A percentile compares a stretch with the other conserved stretches of the same genome.
Conservation (phyloP, 2,888 invertebrate genomes). For the Capitulum mitella region DNA sequence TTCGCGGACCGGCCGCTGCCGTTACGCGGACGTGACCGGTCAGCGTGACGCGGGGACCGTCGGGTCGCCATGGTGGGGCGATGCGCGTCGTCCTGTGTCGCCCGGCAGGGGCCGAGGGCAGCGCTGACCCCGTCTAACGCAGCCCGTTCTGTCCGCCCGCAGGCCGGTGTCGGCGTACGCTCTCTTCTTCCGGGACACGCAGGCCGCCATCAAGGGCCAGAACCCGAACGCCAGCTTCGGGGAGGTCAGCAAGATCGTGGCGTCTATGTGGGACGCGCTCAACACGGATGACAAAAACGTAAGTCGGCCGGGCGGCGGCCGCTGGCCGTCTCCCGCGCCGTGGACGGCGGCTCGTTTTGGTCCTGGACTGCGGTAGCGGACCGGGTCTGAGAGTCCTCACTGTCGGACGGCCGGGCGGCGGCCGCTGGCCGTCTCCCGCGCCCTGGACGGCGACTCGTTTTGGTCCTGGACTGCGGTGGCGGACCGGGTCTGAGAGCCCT, state of each 20-base stretch:
- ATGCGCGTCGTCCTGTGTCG: too few relatives aligned
- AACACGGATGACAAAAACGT: constrained; percentile 92
- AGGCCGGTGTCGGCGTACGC: constrained; percentile 96
- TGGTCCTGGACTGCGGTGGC: background rate
- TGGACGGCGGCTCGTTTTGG: background rate
- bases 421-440: too few relatives aligned
- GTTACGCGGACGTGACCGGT: too few relatives aligned
- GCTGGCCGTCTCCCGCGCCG: too few relatives aligned
- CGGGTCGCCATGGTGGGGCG: too few relatives aligned
- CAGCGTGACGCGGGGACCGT: too few relatives aligned
- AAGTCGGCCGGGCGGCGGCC: constrained; percentile 45
- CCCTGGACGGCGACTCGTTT: too few relatives aligned
- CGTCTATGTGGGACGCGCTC: constrained; percentile 96
- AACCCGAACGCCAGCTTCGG: constrained; percentile 95
- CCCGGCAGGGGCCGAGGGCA: background rate
- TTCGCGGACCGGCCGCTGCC: too few relatives aligned
- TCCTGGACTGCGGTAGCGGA: background rate
- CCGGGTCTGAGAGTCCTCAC: background rate
- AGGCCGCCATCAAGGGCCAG: constrained; percentile 94
- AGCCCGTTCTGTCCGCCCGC: constrained; percentile 34
- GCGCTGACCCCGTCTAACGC: too few relatives aligned
- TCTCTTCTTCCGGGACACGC: constrained; percentile 95
- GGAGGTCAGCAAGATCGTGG: constrained; percentile 94
- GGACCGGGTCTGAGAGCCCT: background rate
- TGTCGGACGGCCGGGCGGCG: too few relatives aligned